Evolutionary conservation across 2,113 vertebrate genomes (phyloP).

Genomic region (Dipodomys ordii): DNA sequence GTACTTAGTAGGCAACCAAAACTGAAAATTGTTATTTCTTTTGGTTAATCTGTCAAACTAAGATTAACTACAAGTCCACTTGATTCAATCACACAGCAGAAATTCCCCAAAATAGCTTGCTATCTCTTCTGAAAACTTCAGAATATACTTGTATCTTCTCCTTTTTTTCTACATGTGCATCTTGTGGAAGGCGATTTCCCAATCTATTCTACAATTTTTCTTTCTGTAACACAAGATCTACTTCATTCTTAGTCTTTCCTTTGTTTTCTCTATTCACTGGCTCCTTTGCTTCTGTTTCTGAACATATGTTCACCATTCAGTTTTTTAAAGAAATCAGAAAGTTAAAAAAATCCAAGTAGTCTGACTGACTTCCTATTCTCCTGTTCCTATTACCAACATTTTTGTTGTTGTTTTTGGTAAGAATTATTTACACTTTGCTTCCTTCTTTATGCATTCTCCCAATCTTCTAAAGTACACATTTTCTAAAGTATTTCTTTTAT

Average conservation of each 20-base stretch:
- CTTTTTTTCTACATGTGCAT: neutral
- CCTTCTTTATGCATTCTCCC: neutral
- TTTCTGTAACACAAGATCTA: neutral
- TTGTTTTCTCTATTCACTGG: neutral
- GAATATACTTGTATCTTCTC: neutral
- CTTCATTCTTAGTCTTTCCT: neutral
- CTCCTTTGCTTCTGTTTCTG: neutral
- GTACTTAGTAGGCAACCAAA: no score
- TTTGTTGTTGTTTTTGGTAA: neutral
- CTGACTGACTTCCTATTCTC: neutral
- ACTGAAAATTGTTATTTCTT: no score
- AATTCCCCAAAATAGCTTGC: neutral
- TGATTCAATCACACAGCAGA: neutral
- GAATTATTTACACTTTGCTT: neutral
- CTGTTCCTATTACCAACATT: neutral
- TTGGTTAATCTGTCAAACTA: no score
- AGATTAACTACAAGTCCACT: neutral
- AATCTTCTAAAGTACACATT: neutral
- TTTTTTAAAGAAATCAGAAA: neutral
- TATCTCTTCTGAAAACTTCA: neutral
- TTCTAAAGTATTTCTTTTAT: slow-evolving; percentile 15
- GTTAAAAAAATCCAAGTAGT: neutral
- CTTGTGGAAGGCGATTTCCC: neutral
- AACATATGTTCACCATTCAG: neutral
- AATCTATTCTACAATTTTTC: neutral